Percentiles rank a stretch among this genome's conserved stretches.
Evolutionary conservation across 2,888 invertebrate species (phyloP).

Genomic region (Oxystoma pomonae): DNA sequence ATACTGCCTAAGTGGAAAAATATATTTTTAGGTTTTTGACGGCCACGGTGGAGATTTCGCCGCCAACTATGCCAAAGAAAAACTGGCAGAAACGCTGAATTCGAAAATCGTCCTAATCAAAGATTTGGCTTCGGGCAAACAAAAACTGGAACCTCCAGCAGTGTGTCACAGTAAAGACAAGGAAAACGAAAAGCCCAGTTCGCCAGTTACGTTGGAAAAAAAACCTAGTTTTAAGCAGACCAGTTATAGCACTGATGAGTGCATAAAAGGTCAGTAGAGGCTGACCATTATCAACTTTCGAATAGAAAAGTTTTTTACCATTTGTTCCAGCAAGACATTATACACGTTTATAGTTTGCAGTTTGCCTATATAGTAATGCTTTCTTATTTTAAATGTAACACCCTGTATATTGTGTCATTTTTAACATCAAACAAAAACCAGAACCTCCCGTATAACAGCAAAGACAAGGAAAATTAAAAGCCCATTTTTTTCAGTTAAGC

Average conservation of each 20-base stretch:
- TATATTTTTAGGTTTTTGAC: slow-evolving; percentile 73
- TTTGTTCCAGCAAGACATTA: too few relatives aligned
- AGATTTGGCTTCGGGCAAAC: slow-evolving; percentile 59
- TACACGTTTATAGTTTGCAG: too few relatives aligned
- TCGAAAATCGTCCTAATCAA: slow-evolving; percentile 72
- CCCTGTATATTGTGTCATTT: too few relatives aligned
- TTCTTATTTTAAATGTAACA: too few relatives aligned
- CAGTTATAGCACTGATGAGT: slow-evolving; percentile 52
- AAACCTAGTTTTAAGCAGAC: slow-evolving; percentile 67
- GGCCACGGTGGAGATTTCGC: slow-evolving; percentile 96
- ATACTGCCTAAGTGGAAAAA: too few relatives aligned
- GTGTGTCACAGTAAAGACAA: background rate
- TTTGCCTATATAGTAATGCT: too few relatives aligned
- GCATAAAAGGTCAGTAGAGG: slow-evolving; percentile 39
- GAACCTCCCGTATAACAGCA: too few relatives aligned
- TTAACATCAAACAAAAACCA: too few relatives aligned
- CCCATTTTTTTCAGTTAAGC: too few relatives aligned
- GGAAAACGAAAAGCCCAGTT: background rate
- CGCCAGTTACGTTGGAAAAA: slow-evolving; percentile 46
- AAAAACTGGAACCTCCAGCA: slow-evolving; percentile 36
- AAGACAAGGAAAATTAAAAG: too few relatives aligned
- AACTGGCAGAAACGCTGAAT: slow-evolving; percentile 74
- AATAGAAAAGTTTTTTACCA: too few relatives aligned
- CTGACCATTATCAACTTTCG: too few relatives aligned
- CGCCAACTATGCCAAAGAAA: slow-evolving; percentile 87